Percentiles rank a stretch among this genome's conserved stretches.
These are phyloP conservation scores for Diadromus collaris DNA, from an alignment of 2,888 invertebrate genomes.

Conservation along the genomic window DNA sequence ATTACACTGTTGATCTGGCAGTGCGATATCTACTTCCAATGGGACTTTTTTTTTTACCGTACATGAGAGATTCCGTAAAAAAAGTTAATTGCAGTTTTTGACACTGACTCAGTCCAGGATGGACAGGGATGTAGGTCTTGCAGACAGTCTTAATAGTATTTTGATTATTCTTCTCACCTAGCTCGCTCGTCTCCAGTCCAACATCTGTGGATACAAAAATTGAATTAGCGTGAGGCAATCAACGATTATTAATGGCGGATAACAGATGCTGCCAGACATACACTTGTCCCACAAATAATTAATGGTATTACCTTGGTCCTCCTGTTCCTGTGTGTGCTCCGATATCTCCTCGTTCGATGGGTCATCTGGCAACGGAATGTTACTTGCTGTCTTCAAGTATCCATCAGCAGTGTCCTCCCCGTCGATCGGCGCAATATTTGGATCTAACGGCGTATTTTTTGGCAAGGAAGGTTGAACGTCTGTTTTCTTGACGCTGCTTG, in stretches of 20 bases:
- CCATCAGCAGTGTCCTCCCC: neutral
- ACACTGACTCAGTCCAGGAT: neutral
- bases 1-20: no score
- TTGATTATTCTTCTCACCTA: neutral
- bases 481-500: neutral
- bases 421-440: neutral
- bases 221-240: neutral
- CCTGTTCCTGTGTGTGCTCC: slow-evolving; percentile 18
- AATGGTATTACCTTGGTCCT: neutral
- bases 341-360: neutral
- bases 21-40: no score
- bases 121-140: no score
- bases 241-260: neutral
- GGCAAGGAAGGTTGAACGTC: neutral
- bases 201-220: neutral
- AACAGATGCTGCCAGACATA: neutral
- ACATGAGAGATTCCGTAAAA: no score
- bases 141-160: no score
- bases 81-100: neutral
- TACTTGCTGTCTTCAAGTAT: neutral
- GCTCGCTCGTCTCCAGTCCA: neutral
- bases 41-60: no score
- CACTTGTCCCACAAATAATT: neutral
- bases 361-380: neutral
- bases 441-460: neutral